Conservation (phyloP, 2,888 invertebrate genomes). For the Amphipyra tragopoginis region DNA sequence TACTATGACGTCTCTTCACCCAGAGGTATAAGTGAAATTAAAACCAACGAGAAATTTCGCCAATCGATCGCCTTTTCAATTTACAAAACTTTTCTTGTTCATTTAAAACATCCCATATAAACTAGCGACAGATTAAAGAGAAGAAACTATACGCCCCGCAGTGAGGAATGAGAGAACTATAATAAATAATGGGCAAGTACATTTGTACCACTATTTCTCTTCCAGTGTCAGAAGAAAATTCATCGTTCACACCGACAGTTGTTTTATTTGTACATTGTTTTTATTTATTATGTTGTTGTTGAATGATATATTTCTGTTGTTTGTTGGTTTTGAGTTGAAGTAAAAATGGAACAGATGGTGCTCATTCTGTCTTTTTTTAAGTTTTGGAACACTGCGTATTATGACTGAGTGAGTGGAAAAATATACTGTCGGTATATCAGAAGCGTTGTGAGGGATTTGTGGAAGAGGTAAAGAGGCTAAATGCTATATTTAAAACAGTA, state of each 20-base stretch:
- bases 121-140: constrained; percentile 44
- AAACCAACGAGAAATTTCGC: too few relatives aligned
- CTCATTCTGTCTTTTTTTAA: background rate
- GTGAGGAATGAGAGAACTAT: constrained; percentile 53
- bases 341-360: background rate
- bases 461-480: too few relatives aligned
- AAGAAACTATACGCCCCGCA: constrained; percentile 36
- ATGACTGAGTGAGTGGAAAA: too few relatives aligned
- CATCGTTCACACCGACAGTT: constrained; percentile 54
- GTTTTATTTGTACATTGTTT: constrained; percentile 57
- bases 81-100: too few relatives aligned
- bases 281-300: constrained; percentile 50
- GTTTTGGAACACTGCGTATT: background rate
- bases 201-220: constrained; percentile 62
- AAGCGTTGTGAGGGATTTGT: too few relatives aligned
- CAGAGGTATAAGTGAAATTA: too few relatives aligned
- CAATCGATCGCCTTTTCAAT: too few relatives aligned
- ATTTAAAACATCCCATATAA: constrained; percentile 5
- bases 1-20: too few relatives aligned
- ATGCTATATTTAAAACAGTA: too few relatives aligned
- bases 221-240: constrained; percentile 57
- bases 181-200: constrained; percentile 61
- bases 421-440: too few relatives aligned
- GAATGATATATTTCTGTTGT: constrained; percentile 42
- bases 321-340: constrained; percentile 33